Evolutionary conservation across 2,113 vertebrate genomes (phyloP), one percentile per base, ranked within the genome.

Genomic region (Ardeotis arabs): DNA sequence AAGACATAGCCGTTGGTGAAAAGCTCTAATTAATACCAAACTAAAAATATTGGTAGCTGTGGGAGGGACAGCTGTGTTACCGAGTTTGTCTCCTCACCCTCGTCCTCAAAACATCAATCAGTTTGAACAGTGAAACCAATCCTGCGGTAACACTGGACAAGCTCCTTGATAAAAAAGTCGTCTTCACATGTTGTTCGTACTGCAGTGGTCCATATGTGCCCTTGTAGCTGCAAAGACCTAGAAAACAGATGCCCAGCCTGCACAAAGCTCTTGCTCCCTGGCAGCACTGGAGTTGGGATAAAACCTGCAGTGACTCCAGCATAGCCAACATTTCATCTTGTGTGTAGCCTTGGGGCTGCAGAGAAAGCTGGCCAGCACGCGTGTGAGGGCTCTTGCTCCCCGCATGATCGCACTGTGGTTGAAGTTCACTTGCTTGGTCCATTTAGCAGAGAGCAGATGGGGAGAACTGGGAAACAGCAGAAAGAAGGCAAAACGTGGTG

Each of bases 361-460:
- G 78, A 60, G 45, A 47, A 76, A 27, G 52, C 31, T n/a, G 84
- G 35, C 27, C 68, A 73, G 41, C 25, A 24, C 0, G 2, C 4
- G 12, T 41, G 17, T 44, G 24, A 74, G 28, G 25, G 25, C 29
- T 66, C 12, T 52, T 84, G 22, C 47, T 82, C 68, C 41, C 33
- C 3, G 2, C 5, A 1, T 69, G 4, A 0, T 70, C 2, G 2
- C 18, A 4, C 16, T 27, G 49, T 27, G 56, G 15, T 68, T 89
- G 62, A 78, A 87, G 62, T 92, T 70, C 52, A 24, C n/a, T 73
- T 69, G 55, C 52, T 81, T 47, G 44, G 11, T 68, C 49, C 28
- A 7, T 84, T 87, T 59, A 68, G 56, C n/a, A 62, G 87, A 78
- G 35, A 37, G 20, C 29, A 37, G 23, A 44, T 7, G 39, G n/a